These are phyloP conservation scores for Chionis minor DNA, from an alignment of 2,113 vertebrate genomes.

Conservation along the genomic window DNA sequence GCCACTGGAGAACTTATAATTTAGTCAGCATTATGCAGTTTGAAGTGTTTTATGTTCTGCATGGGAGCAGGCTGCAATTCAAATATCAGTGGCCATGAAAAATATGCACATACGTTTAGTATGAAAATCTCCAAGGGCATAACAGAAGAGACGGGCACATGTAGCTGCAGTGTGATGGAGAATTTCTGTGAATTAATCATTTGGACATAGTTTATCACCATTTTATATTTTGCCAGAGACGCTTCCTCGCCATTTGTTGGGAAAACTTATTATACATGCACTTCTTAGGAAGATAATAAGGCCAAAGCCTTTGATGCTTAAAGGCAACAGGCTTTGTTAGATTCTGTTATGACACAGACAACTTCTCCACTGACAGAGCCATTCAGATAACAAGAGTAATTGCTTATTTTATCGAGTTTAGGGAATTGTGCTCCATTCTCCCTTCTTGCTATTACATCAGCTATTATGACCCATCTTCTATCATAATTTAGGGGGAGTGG, in stretches of 20 bases:
- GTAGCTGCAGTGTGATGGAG: conserved; percentile 81
- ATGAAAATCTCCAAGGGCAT: conserved; percentile 94
- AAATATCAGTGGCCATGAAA: conserved; percentile 95
- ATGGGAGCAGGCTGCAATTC: conserved; percentile 88
- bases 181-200: conserved; percentile 86
- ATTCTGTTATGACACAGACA: conserved; percentile 66
- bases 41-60: conserved; percentile 95
- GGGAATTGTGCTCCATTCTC: conserved; percentile 66
- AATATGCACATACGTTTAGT: conserved; percentile 99
- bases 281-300: conserved; percentile 71
- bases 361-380: conserved; percentile 57
- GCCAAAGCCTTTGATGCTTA: conserved; percentile 66
- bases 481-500: conserved; percentile 70
- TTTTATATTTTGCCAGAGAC: conserved; percentile 84
- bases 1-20: conserved; percentile 92
- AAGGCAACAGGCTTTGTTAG: conserved; percentile 73
- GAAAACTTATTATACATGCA: conserved; percentile 76
- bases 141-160: conserved; percentile 89
- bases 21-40: conserved; percentile 95
- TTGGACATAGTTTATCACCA: conserved; percentile 86
- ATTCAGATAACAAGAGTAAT: conserved; percentile 74
- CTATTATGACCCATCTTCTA: conserved; percentile 68
- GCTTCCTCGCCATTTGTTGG: conserved; percentile 71
- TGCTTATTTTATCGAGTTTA: conserved; percentile 78
- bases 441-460: conserved; percentile 75